Base-by-base conservation (phyloP, 2,113 vertebrate species). In the Poeciliopsis occidentalis region DNA sequence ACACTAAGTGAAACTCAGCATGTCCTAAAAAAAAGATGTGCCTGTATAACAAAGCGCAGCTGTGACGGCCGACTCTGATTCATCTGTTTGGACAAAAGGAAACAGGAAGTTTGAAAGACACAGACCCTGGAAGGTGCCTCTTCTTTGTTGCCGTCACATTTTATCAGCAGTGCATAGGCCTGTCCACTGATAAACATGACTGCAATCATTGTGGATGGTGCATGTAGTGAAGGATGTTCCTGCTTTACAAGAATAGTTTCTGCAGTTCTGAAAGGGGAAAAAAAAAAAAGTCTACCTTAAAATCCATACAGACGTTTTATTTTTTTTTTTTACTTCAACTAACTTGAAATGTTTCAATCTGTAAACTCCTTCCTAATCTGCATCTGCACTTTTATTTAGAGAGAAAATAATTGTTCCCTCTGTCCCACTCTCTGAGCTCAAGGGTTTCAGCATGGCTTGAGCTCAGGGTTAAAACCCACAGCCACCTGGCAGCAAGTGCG, bases 401-500 rank as follows among this genome's bases (percentile, higher is more conserved):
- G 82, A 87, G 74, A 69, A 76, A 84, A 68, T 80, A 80, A 61
- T 69, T 47, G 75, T 80, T 90, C 89, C 85, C 89, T 89, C 67
- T 67, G 11, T 73, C 75, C 85, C 41, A 22, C 47, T 19, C n/a
- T 19, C 65, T 63, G 81, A 83, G 84, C 84, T 76, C 76, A 80
- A 84, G 63, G 7, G 74, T n/a, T 82, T 75, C 76, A 69, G 68
- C 73, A 10, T 39, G 62, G 69, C 67, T 80, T 12, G 7, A 62
- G 69, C 79, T 67, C 72, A 41, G 87, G 83, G 85, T 87, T 80
- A 81, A 26, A 67, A 39, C 7, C 26, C 61, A 22, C 8, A 57
- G 80, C 79, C 92, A 94, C 85, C 90, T 94, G 92, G 87, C 71
- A 60, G 57, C 63, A 44, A 76, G 80, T 91, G 88, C 90, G 88